Percentiles rank a stretch among this genome's conserved stretches.
phyloP scores from a whole-genome alignment of 2,797 vertebrate species.

The Limosa lapponica region DNA sequence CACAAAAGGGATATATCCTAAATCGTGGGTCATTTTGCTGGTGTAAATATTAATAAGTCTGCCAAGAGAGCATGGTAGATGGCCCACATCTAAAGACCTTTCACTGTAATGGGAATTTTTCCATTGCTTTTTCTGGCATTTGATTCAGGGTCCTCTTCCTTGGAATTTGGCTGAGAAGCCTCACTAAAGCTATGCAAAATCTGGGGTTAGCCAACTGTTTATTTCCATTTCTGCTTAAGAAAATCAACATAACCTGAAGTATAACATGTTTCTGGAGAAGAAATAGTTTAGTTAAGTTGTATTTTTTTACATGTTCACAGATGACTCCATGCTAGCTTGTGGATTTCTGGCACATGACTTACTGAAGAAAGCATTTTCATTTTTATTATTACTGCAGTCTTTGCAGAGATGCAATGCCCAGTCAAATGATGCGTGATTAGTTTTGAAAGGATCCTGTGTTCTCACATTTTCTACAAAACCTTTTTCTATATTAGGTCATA shows the following conservation, averaged over 20 bases:
- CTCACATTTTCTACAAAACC: not conserved
- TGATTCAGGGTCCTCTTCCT: not conserved
- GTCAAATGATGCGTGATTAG: not conserved
- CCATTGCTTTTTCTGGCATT: not conserved
- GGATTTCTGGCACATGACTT: not conserved
- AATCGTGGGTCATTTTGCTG: not conserved
- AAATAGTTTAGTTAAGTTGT: not conserved
- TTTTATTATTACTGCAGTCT: not conserved
- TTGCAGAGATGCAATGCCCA: not conserved
- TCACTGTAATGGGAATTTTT: not conserved
- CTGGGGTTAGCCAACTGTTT: not conserved
- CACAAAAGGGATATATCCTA: not conserved
- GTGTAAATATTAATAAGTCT: not conserved
- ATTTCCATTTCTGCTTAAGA: not conserved
- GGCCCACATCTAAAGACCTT: not conserved
- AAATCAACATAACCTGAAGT: not conserved
- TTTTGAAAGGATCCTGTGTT: not conserved
- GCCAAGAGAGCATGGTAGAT: not conserved
- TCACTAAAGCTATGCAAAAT: not conserved
- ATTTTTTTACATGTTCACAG: not conserved
- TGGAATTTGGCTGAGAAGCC: not conserved
- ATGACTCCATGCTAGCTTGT: not conserved
- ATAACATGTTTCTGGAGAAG: not conserved
- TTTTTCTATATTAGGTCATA: not conserved
- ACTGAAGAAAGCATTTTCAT: not conserved